These are phyloP conservation scores for Mactra quadrangularis DNA, from an alignment of 1,140 invertebrate species.

Conservation along the genomic window DNA sequence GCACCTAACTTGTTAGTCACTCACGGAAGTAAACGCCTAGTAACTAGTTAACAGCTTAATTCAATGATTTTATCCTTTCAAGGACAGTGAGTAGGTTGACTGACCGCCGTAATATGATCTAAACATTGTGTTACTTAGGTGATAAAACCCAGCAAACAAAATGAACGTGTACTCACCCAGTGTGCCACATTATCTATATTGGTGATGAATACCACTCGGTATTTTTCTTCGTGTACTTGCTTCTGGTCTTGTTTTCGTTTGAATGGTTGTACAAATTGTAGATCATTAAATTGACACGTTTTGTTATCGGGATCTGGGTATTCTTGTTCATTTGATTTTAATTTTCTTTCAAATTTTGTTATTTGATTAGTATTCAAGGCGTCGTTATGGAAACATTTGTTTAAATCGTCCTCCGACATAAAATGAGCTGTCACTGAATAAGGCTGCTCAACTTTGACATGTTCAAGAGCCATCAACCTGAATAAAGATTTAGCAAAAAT, in stretches of 20 bases:
- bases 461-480: too few species aligned
- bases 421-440: constrained; percentile 1
- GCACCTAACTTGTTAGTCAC: too few species aligned
- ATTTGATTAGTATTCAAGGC: neutral
- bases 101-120: too few species aligned
- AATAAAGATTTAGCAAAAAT: too few species aligned
- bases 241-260: neutral
- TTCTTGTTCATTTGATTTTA: neutral
- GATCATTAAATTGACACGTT: constrained; percentile 1
- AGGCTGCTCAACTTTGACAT: too few species aligned
- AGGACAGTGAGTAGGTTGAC: too few species aligned
- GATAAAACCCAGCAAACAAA: too few species aligned
- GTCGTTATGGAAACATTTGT: constrained; percentile 1
- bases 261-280: constrained; percentile 9
- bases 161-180: constrained; percentile 33
- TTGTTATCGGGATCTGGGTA: neutral
- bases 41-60: too few species aligned
- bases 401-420: constrained; percentile 22
- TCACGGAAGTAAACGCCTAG: too few species aligned
- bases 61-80: too few species aligned
- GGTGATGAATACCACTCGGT: constrained; percentile 25
- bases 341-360: neutral
- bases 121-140: too few species aligned
- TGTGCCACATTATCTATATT: neutral
- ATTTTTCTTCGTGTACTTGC: constrained; percentile 53